A percentile compares a stretch with the other conserved stretches of the same genome.
These are phyloP conservation scores for Periplaneta americana DNA, from an alignment of 1,140 invertebrate genomes.

Conservation along the genomic window DNA sequence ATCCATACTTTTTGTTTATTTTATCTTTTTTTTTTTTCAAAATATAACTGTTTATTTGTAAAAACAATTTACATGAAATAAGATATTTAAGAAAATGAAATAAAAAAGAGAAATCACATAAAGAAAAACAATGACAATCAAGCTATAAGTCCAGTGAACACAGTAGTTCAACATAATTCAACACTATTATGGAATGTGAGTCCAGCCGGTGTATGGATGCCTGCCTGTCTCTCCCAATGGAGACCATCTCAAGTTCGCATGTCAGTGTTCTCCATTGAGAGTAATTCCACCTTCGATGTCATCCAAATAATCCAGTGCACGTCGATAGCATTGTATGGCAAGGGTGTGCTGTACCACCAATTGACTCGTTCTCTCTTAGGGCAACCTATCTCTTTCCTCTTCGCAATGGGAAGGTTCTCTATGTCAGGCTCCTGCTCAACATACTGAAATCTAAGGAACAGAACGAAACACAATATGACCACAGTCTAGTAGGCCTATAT, in stretches of 20 bases:
- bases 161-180: background rate
- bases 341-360: constrained; percentile 77
- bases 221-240: background rate
- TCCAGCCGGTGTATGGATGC: background rate
- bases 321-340: constrained; percentile 78
- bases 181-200: background rate
- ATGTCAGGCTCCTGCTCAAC: too few species aligned
- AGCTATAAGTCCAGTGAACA: background rate
- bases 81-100: too few species aligned
- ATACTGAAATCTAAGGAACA: too few species aligned
- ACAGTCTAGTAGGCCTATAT: too few species aligned
- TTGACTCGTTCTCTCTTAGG: constrained; percentile 80
- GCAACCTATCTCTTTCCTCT: too few species aligned
- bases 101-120: background rate
- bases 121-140: background rate
- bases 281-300: constrained; percentile 48
- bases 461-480: too few species aligned
- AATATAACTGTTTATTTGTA: too few species aligned
- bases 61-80: too few species aligned
- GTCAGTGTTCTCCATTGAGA: constrained; percentile 5
- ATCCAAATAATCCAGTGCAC: constrained; percentile 76
- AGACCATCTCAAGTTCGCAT: background rate
- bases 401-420: too few species aligned
- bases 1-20: too few species aligned
- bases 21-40: too few species aligned